These are phyloP conservation scores for Boleophthalmus pectinirostris DNA, from an alignment of 2,113 vertebrate genomes.

Conservation along the genomic window DNA sequence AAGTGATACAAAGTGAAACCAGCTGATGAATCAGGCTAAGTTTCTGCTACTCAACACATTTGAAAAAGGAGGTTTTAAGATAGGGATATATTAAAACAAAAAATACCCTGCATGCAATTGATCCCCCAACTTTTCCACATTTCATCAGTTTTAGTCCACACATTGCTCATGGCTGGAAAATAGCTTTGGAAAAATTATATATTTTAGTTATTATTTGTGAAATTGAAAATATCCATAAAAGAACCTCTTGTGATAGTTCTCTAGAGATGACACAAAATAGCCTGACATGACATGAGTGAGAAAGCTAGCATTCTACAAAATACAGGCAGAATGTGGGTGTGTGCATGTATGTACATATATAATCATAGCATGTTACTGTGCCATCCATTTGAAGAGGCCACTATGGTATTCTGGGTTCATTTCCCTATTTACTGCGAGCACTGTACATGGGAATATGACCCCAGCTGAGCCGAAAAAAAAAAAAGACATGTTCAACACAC, in stretches of 20 bases:
- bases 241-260: too few relatives aligned
- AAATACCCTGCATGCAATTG: too few relatives aligned
- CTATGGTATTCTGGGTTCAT: conserved; percentile 20
- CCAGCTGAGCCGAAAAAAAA: conserved; percentile 6
- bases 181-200: too few relatives aligned
- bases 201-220: too few relatives aligned
- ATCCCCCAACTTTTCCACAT: too few relatives aligned
- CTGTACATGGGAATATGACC: conserved; percentile 14
- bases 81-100: neutral
- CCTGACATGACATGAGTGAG: neutral
- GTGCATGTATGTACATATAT: conserved; percentile 25
- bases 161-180: too few relatives aligned
- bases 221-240: too few relatives aligned
- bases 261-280: too few relatives aligned
- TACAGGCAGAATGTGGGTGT: conserved; percentile 5
- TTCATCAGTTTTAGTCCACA: too few relatives aligned
- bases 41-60: too few relatives aligned
- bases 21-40: too few relatives aligned
- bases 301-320: conserved; percentile 18
- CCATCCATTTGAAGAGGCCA: conserved; percentile 18
- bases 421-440: conserved; percentile 25
- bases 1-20: too few relatives aligned
- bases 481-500: conserved; percentile 9
- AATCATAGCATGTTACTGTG: conserved; percentile 13
- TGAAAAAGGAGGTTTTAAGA: neutral